A percentile compares a stretch with the other conserved stretches of the same genome.
These are phyloP conservation scores for Griposia aprilina DNA, from an alignment of 2,888 invertebrate genomes.

Conservation along the genomic window DNA sequence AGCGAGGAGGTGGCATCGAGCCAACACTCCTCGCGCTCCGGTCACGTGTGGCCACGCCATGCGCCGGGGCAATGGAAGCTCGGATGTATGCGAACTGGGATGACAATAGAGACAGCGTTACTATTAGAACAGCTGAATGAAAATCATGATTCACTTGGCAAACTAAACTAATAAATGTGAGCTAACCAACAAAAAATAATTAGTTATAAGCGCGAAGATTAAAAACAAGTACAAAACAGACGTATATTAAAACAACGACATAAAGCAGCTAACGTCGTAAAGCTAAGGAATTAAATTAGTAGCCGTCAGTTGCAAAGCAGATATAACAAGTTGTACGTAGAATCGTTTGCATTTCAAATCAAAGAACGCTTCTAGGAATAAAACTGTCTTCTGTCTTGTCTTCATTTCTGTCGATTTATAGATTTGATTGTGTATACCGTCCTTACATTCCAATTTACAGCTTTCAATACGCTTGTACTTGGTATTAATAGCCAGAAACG, in stretches of 20 bases:
- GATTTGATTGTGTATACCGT: not conserved
- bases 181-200: slow-evolving; percentile 7
- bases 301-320: slow-evolving; percentile 12
- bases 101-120: slow-evolving; percentile 23
- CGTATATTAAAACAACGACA: slow-evolving; percentile 23
- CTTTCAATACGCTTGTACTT: not conserved
- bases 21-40: slow-evolving; percentile 57
- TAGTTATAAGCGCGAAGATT: not conserved
- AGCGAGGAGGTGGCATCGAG: slow-evolving; percentile 65
- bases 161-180: slow-evolving; percentile 3
- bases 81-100: slow-evolving; percentile 3
- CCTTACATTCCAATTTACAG: slow-evolving; percentile 18
- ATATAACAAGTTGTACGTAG: slow-evolving; percentile 19
- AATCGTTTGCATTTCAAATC: slow-evolving; percentile 40
- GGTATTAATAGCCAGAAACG: slow-evolving; percentile 4
- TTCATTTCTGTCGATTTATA: not conserved
- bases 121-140: slow-evolving; percentile 1
- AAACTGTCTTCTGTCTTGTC: slow-evolving; percentile 1
- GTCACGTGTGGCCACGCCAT: slow-evolving; percentile 46
- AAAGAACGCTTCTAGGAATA: slow-evolving; percentile 4
- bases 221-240: slow-evolving; percentile 8
- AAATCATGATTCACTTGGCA: slow-evolving; percentile 16
- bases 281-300: slow-evolving; percentile 15
- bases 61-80: slow-evolving; percentile 25
- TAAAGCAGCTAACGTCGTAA: slow-evolving; percentile 1